Evolutionary conservation across 1,140 invertebrate genomes (phyloP).

Genomic region (Caligus rogercresseyi): DNA sequence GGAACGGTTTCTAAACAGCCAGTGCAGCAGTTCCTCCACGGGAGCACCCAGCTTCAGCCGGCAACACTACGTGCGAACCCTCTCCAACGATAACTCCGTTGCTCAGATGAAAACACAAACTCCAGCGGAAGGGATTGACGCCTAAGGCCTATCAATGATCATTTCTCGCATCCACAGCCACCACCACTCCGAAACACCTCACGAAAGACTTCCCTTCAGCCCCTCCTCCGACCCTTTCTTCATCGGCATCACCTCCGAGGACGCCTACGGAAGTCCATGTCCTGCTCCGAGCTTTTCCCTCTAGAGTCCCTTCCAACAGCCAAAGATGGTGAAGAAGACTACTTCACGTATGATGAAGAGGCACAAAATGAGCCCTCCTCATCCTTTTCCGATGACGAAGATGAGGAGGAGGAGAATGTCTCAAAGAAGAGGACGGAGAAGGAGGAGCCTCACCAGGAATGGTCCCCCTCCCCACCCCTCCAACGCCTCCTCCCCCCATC

Average conservation of each 20-base stretch:
- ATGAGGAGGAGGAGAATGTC: no score
- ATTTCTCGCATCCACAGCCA: neutral
- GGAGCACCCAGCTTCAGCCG: neutral
- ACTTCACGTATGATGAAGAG: neutral
- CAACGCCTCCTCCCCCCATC: neutral
- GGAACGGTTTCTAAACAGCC: conserved; percentile 14
- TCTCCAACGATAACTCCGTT: conserved; percentile 5
- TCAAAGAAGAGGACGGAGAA: neutral
- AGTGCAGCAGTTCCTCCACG: neutral
- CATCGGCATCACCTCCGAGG: neutral
- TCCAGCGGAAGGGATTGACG: neutral
- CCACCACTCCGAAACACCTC: neutral
- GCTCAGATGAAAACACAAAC: conserved; percentile 10
- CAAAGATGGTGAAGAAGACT: no score
- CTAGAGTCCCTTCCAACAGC: neutral
- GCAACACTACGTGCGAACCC: neutral
- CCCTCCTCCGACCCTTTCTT: neutral
- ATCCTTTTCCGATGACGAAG: neutral
- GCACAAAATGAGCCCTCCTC: no score
- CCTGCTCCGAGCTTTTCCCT: neutral
- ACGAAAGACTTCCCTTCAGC: neutral
- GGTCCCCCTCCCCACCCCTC: neutral
- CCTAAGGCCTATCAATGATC: neutral
- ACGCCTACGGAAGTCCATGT: neutral
- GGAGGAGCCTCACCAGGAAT: neutral